Base-by-base conservation (phyloP, 2,888 invertebrate species). In the Dioctria rufipes region DNA sequence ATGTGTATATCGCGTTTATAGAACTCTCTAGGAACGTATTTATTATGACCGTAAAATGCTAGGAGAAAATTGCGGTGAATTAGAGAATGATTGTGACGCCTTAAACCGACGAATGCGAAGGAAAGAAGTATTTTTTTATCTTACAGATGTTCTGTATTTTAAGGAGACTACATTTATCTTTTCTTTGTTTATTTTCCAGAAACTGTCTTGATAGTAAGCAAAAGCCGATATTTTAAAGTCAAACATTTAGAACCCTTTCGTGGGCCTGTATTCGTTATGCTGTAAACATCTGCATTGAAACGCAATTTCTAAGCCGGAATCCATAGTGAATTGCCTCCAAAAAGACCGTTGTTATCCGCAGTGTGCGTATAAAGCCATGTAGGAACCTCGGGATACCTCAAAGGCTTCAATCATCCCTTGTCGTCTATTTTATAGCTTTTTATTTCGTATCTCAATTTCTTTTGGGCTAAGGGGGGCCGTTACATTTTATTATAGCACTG, bases 271-370 rank as follows among this genome's bases (percentile, higher is more conserved):
- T 4, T n/a, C 11, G 11, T n/a, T 11, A 54, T 54, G 4, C 54
- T 11, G 54, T n/a, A 54, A 54, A 54, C 54, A 11, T 54, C 54
- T 54, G 54, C 54, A 54, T 54, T 54, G 54, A n/a, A 11, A 54
- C 9, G 1, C 6, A 54, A 54, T 54, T 54, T 6, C 11, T 11
- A n/a, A 54, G 54, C 54, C 9, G 3, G 11, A 3, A 1, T 3
- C 54, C 11, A n/a, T 54, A 11, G 9, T 11, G 54, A 54, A 54
- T 54, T 11, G 54, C 54, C 3, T 11, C 4, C 54, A n/a, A n/a
- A 54, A 54, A 11, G 54, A 54, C 4, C 11, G 6, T 54, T 54
- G 8, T 46, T 46, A 8, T 46, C 46, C 46, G 5, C 46, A 46
- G 5, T 8, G 8, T 46, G 5, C 46, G 5, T 46, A 46, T 6